phyloP scores from a whole-genome alignment of 2,113 vertebrate species.

The Trematomus loennbergii region DNA sequence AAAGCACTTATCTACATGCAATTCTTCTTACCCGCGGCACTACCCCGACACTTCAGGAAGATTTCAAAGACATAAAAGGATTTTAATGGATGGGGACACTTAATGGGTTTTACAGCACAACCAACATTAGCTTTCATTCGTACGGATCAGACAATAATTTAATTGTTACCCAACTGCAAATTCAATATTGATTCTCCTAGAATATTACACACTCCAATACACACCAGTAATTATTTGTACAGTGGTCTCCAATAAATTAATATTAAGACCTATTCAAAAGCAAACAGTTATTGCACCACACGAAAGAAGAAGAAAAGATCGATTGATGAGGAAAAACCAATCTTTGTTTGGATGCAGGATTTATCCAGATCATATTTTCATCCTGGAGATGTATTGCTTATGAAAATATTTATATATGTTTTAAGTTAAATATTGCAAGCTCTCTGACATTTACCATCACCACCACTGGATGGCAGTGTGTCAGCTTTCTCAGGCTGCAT shows the following conservation, averaged over 20 bases:
- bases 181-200: constrained; percentile 50
- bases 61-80: constrained; percentile 65
- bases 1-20: constrained; percentile 45
- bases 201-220: constrained; percentile 49
- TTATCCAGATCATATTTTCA: not conserved
- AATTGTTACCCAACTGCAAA: constrained; percentile 59
- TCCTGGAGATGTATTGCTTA: not conserved
- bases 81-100: constrained; percentile 64
- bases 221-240: constrained; percentile 46
- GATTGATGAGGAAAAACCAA: not conserved
- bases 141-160: constrained; percentile 57
- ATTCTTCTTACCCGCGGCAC: constrained; percentile 32
- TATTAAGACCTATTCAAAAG: constrained; percentile 33
- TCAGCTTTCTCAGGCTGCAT: constrained; percentile 60
- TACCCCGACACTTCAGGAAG: constrained; percentile 52
- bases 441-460: not conserved
- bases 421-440: not conserved
- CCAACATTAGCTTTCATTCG: constrained; percentile 68
- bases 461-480: constrained; percentile 83
- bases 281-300: not conserved
- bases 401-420: not conserved
- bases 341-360: not conserved
- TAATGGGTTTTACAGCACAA: constrained; percentile 66
- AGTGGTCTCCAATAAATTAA: constrained; percentile 49
- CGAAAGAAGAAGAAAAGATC: constrained; percentile 17